Evolutionary conservation across 2,888 invertebrate genomes (phyloP), one percentile per base, ranked within the genome.

Genomic region (Monopis laevigella): DNA sequence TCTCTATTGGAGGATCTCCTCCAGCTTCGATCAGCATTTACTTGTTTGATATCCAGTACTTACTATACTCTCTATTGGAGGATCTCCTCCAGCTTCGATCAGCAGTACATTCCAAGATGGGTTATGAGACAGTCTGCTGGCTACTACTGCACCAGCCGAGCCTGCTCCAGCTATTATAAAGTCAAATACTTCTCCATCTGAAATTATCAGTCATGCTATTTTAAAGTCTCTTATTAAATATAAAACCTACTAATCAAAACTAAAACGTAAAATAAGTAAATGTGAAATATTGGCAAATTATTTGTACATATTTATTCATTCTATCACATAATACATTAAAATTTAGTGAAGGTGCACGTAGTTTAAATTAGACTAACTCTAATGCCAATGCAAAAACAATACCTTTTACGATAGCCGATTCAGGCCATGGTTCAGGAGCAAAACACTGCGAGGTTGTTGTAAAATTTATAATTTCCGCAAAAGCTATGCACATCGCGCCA

Each of bases 131-230:
- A 89, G 67, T 10, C 89, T 81, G 48, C 87, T 88, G 29, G 90
- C 90, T 13, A 90, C 75, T 14, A 90, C 90, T 0, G 90, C 88
- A 1, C 91, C 91, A 0, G 90, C 90, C 1, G 89, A 90, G 10
- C 91, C 91, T 1, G 85, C 89, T 2, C 91, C 91, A 32, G 90
- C 80, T 43, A 88, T 82, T 46, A 88, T 82, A 57, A 89, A 92
- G 58, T 89, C 90, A 67, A 89, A 89, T 56, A 85, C 84, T 7
- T 82, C 75, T 39, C 29, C 29, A 29, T 29, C 29, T 29, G 29
- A 6, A 10, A 24, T 7, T 7, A 24, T 24, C n/a, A n/a, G n/a
- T n/a, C n/a, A n/a, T n/a, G n/a, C n/a, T n/a, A n/a, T n/a, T n/a
- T n/a, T n/a, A n/a, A n/a, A n/a, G n/a, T n/a, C n/a, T n/a, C n/a